phyloP scores from a whole-genome alignment of 2,797 vertebrate genomes.

The Ctenopoma multispine region DNA sequence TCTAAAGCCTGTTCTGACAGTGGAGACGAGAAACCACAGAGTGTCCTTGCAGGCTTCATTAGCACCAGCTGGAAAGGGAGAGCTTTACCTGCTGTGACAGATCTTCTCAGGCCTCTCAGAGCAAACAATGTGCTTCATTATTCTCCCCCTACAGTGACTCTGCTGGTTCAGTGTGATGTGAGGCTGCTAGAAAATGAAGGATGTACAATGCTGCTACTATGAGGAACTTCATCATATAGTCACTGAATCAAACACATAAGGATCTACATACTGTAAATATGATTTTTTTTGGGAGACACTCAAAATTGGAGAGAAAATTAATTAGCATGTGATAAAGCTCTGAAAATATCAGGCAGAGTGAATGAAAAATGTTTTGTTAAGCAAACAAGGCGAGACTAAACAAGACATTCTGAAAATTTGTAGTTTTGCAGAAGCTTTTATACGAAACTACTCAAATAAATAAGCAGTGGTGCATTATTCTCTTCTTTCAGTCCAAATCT shows the following conservation, averaged over 20 bases:
- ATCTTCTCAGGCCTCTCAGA: conserved; percentile 60
- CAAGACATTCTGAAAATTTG: conserved; percentile 1
- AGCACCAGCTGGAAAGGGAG: conserved; percentile 62
- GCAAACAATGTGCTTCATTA: conserved; percentile 72
- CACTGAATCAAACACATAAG: not conserved
- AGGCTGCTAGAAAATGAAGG: conserved; percentile 23
- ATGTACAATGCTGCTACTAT: not conserved
- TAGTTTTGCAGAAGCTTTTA: not conserved
- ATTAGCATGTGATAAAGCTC: conserved; percentile 4
- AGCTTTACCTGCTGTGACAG: conserved; percentile 73
- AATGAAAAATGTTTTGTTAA: not conserved
- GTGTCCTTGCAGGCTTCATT: conserved; percentile 67
- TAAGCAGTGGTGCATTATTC: not conserved
- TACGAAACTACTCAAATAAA: not conserved
- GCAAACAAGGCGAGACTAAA: not conserved
- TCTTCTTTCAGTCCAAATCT: not conserved
- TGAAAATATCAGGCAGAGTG: not conserved
- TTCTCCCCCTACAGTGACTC: conserved; percentile 44
- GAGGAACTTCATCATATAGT: conserved; percentile 16
- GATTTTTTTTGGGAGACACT: not conserved
- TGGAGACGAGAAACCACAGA: conserved; percentile 52
- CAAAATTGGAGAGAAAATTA: not conserved
- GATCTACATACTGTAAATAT: not conserved
- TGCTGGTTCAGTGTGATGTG: conserved; percentile 26
- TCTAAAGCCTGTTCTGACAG: conserved; percentile 64